Percentiles rank a stretch among this genome's conserved stretches.
These are phyloP conservation scores for Maniola hyperantus DNA, from an alignment of 2,888 invertebrate genomes.

Conservation along the genomic window DNA sequence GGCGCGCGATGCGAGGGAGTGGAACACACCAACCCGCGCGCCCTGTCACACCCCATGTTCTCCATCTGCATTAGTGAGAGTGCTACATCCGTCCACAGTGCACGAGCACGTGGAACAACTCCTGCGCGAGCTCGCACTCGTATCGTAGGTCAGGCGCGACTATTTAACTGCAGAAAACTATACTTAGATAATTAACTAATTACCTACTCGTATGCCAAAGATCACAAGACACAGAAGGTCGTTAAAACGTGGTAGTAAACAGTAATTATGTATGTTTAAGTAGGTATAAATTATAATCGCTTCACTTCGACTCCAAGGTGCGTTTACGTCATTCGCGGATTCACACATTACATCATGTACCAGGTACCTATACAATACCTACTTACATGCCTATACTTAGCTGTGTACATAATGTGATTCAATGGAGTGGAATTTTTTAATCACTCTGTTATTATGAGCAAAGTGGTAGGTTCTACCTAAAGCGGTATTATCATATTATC, in stretches of 20 bases:
- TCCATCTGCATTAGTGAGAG: too few species aligned
- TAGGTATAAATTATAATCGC: conserved; percentile 6
- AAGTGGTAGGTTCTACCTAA: background rate
- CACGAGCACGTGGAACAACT: too few species aligned
- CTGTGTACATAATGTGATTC: conserved; percentile 9
- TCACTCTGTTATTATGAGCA: conserved; percentile 8
- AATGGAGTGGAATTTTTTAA: conserved; percentile 16
- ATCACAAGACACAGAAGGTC: background rate
- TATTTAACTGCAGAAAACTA: too few species aligned
- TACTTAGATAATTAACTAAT: conserved; percentile 1
- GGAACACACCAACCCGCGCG: too few species aligned
- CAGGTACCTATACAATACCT: conserved; percentile 10
- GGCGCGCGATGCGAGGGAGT: too few species aligned
- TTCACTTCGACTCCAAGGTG: conserved; percentile 3
- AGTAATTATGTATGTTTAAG: conserved; percentile 2
- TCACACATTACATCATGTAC: conserved; percentile 18
- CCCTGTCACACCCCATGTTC: too few species aligned
- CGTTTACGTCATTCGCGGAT: conserved; percentile 17
- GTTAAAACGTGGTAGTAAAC: background rate
- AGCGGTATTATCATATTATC: background rate
- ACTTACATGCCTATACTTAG: background rate
- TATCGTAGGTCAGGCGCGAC: too few species aligned
- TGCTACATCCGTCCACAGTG: too few species aligned
- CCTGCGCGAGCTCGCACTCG: too few species aligned
- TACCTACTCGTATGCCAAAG: background rate